Base-by-base conservation (phyloP, 1,140 invertebrate species). In the Zeugodacus cucurbitae region DNA sequence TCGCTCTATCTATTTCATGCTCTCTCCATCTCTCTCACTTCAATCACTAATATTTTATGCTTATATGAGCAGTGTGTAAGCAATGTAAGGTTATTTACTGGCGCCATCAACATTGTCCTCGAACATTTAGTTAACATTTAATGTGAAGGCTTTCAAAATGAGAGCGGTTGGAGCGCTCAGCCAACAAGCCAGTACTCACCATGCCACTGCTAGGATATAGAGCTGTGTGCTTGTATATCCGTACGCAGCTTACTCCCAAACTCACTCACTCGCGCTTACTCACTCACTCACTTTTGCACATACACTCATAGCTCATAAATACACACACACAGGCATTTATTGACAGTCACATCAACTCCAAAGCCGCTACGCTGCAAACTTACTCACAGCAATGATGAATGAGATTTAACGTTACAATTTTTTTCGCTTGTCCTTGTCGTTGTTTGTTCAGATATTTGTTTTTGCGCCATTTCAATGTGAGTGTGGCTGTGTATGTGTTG, bases 301-400 rank as follows among this genome's bases (percentile, higher is more conserved):
- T 70, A 37, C 32, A 34, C 87, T 29, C 67, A 58, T 29, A 44
- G 34, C 2, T 20, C 44, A 86, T 34, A 5, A 34, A 44, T 41
- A 26, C 86, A 41, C 67, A 74, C 34, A 22, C 64, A 34, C 29
- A 34, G 3, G 32, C 29, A 32, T 32, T n/a, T n/a, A n/a, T n/a
- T 26, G 22, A 3, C 41, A 48, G 26, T 34, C 37, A 62, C n/a
- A 58, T 32, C 34, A 11, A 57, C 14, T 20, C 48, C 4, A 67
- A 67, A 11, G 26, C 26, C 64, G 64, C 26, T 34, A 54, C 74
- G n/a, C 44, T 82, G 37, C 41, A 82, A 82, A 82, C 74, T 82
- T 82, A 82, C 74, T 82, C 74, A 82, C 74, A 34, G 41, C n/a
- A 82, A 82, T 87, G 37, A 64, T 87, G 86, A 67, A 57, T 48